Percentiles rank a stretch among this genome's conserved stretches.
Conservation (phyloP, 2,113 vertebrate genomes). For the Pterocles gutturalis region DNA sequence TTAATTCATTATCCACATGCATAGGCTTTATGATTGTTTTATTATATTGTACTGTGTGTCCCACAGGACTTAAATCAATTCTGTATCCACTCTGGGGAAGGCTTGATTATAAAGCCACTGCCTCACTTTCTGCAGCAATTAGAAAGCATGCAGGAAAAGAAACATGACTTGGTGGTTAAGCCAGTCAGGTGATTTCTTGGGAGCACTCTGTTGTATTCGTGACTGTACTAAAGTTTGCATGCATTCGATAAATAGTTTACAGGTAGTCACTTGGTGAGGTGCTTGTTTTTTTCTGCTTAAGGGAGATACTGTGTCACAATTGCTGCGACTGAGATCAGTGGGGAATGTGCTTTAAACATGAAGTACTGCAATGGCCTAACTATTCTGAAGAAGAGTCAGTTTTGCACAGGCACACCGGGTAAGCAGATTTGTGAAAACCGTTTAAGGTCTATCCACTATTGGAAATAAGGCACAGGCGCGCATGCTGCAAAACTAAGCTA, state of each 20-base stretch:
- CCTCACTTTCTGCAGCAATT: background rate
- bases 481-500: background rate
- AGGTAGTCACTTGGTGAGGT: background rate
- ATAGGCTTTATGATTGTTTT: background rate
- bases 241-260: background rate
- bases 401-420: background rate
- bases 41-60: background rate
- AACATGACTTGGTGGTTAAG: background rate
- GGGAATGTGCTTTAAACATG: background rate
- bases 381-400: background rate
- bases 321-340: background rate
- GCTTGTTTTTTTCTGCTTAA: background rate
- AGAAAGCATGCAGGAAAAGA: background rate
- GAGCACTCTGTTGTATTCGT: background rate
- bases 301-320: background rate
- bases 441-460: background rate
- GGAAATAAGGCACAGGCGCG: fast-evolving
- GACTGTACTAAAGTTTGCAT: background rate
- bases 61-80: background rate
- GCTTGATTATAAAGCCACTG: background rate
- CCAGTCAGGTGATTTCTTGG: background rate
- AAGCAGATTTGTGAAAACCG: background rate
- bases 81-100: background rate
- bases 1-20: background rate
- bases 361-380: background rate